A percentile compares a stretch with the other conserved stretches of the same genome.
These are phyloP conservation scores for Tympanuchus pallidicinctus DNA, from an alignment of 2,113 vertebrate genomes.

Conservation along the genomic window DNA sequence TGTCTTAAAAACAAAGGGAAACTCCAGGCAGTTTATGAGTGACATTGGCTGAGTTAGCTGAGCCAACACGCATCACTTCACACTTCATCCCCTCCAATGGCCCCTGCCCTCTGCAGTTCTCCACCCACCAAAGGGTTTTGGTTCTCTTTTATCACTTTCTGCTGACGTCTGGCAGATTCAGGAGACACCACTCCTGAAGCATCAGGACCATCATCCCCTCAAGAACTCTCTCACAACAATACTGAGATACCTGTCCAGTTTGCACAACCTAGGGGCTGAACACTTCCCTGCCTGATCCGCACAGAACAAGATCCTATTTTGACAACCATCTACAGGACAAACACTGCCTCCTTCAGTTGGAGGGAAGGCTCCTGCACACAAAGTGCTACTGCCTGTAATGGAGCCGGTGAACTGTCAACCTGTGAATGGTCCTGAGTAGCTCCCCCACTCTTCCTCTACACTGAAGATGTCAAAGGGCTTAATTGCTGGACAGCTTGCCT, in stretches of 20 bases:
- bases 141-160: not conserved
- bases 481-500: not conserved
- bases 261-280: fast-evolving
- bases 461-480: not conserved
- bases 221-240: fast-evolving
- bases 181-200: not conserved
- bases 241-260: not conserved
- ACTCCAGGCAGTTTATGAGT: not conserved
- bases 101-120: too few relatives aligned
- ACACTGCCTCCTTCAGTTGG: not conserved
- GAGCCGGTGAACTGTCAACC: not conserved
- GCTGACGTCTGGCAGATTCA: not conserved
- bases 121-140: fast-evolving
- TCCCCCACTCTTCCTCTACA: not conserved
- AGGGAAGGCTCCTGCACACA: not conserved
- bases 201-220: fast-evolving
- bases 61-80: fast-evolving
- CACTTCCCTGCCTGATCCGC: not conserved
- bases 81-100: not conserved
- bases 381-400: not conserved
- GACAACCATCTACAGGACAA: not conserved
- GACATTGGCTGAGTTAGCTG: not conserved
- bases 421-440: not conserved
- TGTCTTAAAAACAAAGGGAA: not conserved
- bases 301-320: not conserved